A percentile compares a stretch with the other conserved stretches of the same genome.
Conservation (phyloP, 2,797 vertebrate genomes). For the Phataginus tetradactyla region DNA sequence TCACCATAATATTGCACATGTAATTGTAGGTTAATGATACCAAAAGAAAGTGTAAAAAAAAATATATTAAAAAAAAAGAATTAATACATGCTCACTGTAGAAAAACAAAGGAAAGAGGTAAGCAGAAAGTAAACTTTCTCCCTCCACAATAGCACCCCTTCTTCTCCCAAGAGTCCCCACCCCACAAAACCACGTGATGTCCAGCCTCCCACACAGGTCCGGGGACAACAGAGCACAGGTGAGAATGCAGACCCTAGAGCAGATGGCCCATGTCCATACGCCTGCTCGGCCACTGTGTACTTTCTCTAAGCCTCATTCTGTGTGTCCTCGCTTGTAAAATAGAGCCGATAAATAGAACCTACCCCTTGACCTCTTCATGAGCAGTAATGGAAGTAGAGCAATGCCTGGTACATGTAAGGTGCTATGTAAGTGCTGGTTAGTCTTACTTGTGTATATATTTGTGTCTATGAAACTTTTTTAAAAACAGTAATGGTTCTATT, state of each 20-base stretch:
- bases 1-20: too few relatives aligned
- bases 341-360: neutral
- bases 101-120: neutral
- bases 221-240: neutral
- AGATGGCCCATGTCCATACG: neutral
- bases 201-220: neutral
- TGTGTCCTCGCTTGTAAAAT: neutral
- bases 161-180: neutral
- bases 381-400: neutral
- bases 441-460: neutral
- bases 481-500: neutral
- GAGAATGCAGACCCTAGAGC: neutral
- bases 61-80: too few relatives aligned
- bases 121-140: neutral
- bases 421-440: neutral
- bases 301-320: neutral
- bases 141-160: neutral
- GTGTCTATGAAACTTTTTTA: neutral
- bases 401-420: neutral
- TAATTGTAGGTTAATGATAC: too few relatives aligned
- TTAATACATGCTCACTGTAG: neutral
- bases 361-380: neutral
- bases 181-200: neutral
- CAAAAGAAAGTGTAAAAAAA: too few relatives aligned
- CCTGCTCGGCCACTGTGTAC: neutral